These are phyloP conservation scores for Burhinus bistriatus DNA, from an alignment of 2,113 vertebrate genomes.

Conservation along the genomic window DNA sequence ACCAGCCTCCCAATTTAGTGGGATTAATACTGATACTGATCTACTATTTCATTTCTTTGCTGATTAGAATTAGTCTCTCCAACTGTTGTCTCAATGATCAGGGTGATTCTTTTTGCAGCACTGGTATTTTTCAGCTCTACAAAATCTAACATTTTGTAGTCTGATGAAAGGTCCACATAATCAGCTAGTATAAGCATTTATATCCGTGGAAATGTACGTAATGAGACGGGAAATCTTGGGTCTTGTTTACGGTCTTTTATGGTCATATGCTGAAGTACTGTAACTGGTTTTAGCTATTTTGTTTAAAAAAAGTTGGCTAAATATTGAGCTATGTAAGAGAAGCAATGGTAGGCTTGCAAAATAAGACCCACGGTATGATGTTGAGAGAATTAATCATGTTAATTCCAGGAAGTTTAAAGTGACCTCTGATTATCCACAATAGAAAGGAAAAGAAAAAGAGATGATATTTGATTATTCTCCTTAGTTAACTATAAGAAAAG, in stretches of 20 bases:
- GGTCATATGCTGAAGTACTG: neutral
- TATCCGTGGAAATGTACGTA: neutral
- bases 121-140: neutral
- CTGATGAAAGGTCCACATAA: neutral
- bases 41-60: neutral
- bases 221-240: neutral
- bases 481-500: neutral
- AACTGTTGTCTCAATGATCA: neutral
- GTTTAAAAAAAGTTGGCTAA: neutral
- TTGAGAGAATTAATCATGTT: neutral
- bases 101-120: neutral
- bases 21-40: neutral
- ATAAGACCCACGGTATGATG: neutral
- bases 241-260: conserved; percentile 5
- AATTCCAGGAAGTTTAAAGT: neutral
- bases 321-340: neutral
- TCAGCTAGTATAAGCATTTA: neutral
- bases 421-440: neutral
- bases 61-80: neutral
- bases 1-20: neutral
- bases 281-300: neutral
- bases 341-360: neutral
- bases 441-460: neutral
- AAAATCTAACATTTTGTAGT: neutral
- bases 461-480: neutral